These are phyloP conservation scores for Embidobia sp. DNA, from an alignment of 2,888 invertebrate species.

Conservation along the genomic window DNA sequence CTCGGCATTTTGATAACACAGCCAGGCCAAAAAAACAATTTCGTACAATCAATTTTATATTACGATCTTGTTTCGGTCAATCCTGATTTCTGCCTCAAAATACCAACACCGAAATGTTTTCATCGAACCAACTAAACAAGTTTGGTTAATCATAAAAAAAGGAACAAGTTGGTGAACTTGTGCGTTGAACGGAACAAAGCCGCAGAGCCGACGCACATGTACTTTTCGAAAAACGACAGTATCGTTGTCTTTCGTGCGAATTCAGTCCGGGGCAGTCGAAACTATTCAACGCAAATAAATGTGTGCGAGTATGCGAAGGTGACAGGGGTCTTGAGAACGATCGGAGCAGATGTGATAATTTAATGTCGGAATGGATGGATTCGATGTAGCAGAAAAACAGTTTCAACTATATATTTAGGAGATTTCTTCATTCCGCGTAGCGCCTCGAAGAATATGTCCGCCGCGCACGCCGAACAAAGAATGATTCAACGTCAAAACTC, in stretches of 20 bases:
- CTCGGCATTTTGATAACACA: too few species aligned
- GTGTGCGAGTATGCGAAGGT: conserved; percentile 42
- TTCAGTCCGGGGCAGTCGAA: conserved; percentile 23
- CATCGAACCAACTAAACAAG: too few species aligned
- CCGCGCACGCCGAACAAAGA: too few species aligned
- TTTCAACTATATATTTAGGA: conserved; percentile 41
- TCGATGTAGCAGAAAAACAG: conserved; percentile 39
- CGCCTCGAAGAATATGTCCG: too few species aligned
- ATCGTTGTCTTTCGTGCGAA: conserved; percentile 8
- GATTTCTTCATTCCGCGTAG: conserved; percentile 51
- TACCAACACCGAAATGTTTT: too few species aligned
- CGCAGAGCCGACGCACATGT: background rate
- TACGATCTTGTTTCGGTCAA: too few species aligned
- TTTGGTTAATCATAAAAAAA: too few species aligned
- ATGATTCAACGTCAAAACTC: conserved; percentile 29
- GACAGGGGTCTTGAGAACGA: conserved; percentile 61
- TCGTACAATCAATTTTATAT: too few species aligned
- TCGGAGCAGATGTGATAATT: conserved; percentile 63
- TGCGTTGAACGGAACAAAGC: background rate
- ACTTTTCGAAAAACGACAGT: background rate
- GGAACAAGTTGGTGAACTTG: too few species aligned
- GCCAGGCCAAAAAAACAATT: too few species aligned
- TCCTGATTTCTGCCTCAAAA: too few species aligned
- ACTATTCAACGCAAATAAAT: conserved; percentile 43
- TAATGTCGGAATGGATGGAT: conserved; percentile 43